Evolutionary conservation across 2,888 invertebrate genomes (phyloP).

Genomic region (Cyclophora punctaria): DNA sequence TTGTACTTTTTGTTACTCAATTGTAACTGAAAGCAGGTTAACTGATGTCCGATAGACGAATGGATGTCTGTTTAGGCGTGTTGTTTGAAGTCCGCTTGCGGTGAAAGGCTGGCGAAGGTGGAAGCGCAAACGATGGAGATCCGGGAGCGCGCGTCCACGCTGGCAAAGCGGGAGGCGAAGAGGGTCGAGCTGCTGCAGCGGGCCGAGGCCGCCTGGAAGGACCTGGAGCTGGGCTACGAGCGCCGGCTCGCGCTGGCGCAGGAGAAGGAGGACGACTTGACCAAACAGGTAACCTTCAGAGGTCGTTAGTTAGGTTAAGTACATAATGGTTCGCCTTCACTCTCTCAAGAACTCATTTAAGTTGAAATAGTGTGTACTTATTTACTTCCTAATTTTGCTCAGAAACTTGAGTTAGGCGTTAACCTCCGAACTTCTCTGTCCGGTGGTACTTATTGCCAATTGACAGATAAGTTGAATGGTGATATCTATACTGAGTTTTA

Average conservation of each 20-base stretch:
- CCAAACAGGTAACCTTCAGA: constrained; percentile 33
- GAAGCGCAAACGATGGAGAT: constrained; percentile 38
- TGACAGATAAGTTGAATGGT: no score
- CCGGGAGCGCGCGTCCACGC: constrained; percentile 34
- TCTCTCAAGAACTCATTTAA: not conserved
- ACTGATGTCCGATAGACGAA: no score
- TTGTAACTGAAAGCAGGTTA: no score
- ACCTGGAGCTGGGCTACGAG: constrained; percentile 53
- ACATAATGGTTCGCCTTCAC: not conserved
- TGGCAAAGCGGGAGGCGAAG: constrained; percentile 50
- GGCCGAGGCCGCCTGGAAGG: constrained; percentile 58
- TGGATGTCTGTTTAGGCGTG: constrained; percentile 34
- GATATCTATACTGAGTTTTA: no score
- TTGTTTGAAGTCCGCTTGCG: constrained; percentile 39
- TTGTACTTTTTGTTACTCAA: no score
- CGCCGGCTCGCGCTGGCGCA: constrained; percentile 36
- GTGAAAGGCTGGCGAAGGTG: constrained; percentile 33
- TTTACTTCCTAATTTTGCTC: not conserved
- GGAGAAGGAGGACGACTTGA: constrained; percentile 49
- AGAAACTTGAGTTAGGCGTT: not conserved
- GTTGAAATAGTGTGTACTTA: not conserved
- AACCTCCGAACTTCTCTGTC: no score
- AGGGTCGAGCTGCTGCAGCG: constrained; percentile 51
- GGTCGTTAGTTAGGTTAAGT: no score
- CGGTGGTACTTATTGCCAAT: no score